Conservation (phyloP, 1,140 invertebrate species). For the Drosophila pseudoobscura region DNA sequence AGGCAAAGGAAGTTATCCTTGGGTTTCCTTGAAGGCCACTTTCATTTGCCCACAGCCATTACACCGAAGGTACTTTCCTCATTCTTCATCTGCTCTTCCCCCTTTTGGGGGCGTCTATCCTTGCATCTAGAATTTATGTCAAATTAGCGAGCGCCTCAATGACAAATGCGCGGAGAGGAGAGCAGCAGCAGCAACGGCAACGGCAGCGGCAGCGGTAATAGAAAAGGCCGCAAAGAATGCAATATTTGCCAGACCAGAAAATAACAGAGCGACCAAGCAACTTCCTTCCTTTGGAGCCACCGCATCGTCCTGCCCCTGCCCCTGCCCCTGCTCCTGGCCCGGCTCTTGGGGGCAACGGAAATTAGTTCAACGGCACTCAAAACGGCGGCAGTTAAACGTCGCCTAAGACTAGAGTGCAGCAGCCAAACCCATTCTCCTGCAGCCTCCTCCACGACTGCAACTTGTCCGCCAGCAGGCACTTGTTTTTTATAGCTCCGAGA, state of each 20-base stretch:
- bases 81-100: constrained; percentile 15
- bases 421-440: not conserved
- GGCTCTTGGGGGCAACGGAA: constrained; percentile 51
- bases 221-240: constrained; percentile 31
- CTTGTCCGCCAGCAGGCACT: constrained; percentile 61
- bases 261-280: constrained; percentile 7
- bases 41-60: not conserved
- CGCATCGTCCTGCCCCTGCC: too few relatives aligned
- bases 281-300: constrained; percentile 17
- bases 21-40: too few relatives aligned
- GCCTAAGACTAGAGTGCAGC: constrained; percentile 38
- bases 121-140: constrained; percentile 68
- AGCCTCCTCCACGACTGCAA: constrained; percentile 20
- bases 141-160: constrained; percentile 70
- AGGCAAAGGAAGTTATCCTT: too few relatives aligned
- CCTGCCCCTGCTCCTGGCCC: not conserved
- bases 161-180: constrained; percentile 60
- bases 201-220: not conserved
- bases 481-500: constrained; percentile 69
- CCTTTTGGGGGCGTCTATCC: constrained; percentile 26
- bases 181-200: constrained; percentile 1
- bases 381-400: constrained; percentile 69
- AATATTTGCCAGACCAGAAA: constrained; percentile 41
- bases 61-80: constrained; percentile 2
- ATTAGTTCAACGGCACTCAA: constrained; percentile 73